These are phyloP conservation scores for Mythimna impura DNA, from an alignment of 2,888 invertebrate genomes.

Conservation along the genomic window DNA sequence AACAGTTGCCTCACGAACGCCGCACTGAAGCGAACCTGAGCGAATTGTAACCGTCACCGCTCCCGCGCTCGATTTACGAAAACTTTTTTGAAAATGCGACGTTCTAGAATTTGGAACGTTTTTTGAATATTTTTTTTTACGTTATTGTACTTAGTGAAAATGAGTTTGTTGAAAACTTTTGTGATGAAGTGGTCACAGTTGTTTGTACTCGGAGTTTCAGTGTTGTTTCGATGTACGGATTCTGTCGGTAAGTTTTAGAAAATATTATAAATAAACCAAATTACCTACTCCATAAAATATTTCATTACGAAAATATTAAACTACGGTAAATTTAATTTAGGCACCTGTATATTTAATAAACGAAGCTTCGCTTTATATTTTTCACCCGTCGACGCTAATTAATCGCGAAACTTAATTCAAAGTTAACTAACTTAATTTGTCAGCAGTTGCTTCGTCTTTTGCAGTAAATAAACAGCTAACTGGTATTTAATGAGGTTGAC, in stretches of 20 bases:
- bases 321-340: constrained; percentile 6
- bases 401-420: constrained; percentile 55
- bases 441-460: constrained; percentile 34
- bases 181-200: constrained; percentile 83
- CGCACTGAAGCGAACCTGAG: constrained; percentile 56
- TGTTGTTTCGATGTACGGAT: constrained; percentile 85
- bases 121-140: constrained; percentile 50
- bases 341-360: constrained; percentile 19
- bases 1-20: constrained; percentile 72
- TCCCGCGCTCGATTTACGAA: constrained; percentile 63
- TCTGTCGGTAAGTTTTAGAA: constrained; percentile 82
- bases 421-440: constrained; percentile 54
- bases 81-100: constrained; percentile 67
- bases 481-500: constrained; percentile 13
- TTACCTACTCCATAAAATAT: not conserved
- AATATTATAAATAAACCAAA: not conserved
- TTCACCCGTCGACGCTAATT: constrained; percentile 47
- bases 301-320: not conserved
- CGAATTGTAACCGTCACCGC: constrained; percentile 54
- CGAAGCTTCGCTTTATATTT: constrained; percentile 24
- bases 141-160: constrained; percentile 54
- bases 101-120: constrained; percentile 62
- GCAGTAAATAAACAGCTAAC: constrained; percentile 43
- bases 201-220: constrained; percentile 85
- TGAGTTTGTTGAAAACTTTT: constrained; percentile 71